phyloP scores from a whole-genome alignment of 1,140 invertebrate species.

The Panagrolaimus sp. region DNA sequence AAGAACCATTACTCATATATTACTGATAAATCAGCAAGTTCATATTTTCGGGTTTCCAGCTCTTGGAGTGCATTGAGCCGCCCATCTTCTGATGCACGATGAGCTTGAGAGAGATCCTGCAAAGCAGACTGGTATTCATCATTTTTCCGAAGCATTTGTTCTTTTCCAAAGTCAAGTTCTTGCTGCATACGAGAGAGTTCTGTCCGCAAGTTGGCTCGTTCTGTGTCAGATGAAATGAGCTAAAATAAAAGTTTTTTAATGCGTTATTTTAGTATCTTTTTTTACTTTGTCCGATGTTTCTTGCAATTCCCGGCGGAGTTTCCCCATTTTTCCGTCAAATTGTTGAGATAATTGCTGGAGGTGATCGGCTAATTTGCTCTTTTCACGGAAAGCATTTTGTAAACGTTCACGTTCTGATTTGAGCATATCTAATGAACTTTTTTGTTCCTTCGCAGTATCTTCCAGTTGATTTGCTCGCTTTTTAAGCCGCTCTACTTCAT shows the following conservation, averaged over 20 bases:
- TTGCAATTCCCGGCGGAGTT: slow-evolving; percentile 49
- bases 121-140: slow-evolving; percentile 54
- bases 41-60: slow-evolving; percentile 54
- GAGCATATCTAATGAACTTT: slow-evolving; percentile 34
- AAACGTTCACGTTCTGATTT: slow-evolving; percentile 51
- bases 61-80: slow-evolving; percentile 54
- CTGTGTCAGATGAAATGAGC: slow-evolving; percentile 52
- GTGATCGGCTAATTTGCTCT: slow-evolving; percentile 52
- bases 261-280: not conserved
- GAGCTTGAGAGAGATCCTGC: slow-evolving; percentile 52
- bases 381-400: slow-evolving; percentile 52
- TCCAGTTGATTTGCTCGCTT: slow-evolving; percentile 41
- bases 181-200: slow-evolving; percentile 46
- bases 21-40: slow-evolving; percentile 44
- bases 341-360: slow-evolving; percentile 48
- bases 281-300: slow-evolving; percentile 55
- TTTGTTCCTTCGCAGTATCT: slow-evolving; percentile 42
- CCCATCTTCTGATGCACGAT: slow-evolving; percentile 50
- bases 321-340: slow-evolving; percentile 52
- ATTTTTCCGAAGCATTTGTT: slow-evolving; percentile 55
- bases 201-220: slow-evolving; percentile 41
- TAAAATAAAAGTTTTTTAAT: slow-evolving; percentile 23
- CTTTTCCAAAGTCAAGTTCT: slow-evolving; percentile 55
- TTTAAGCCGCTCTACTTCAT: slow-evolving; percentile 40
- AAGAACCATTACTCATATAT: not conserved